A percentile compares a stretch with the other conserved stretches of the same genome.
Evolutionary conservation across 2,888 invertebrate species (phyloP).

Genomic region (Adelphocoris suturalis): DNA sequence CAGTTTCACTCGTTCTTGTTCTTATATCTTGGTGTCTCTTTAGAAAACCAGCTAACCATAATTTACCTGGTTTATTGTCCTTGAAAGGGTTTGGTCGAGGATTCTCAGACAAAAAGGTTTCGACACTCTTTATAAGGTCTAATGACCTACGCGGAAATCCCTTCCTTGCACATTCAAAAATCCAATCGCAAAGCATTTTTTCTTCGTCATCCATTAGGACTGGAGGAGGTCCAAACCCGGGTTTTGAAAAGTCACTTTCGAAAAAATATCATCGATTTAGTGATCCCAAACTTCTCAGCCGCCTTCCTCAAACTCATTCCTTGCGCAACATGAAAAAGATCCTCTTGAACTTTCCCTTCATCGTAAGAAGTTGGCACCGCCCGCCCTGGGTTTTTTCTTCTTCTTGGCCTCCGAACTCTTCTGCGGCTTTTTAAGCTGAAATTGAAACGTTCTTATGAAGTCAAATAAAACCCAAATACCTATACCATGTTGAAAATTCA

Average conservation of each 20-base stretch:
- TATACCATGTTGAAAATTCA: neutral
- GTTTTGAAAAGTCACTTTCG: neutral
- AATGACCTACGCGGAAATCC: conserved; percentile 77
- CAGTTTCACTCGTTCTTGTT: conserved; percentile 6
- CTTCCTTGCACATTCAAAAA: conserved; percentile 76
- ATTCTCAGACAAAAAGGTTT: conserved; percentile 74
- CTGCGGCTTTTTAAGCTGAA: neutral
- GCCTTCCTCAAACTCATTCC: conserved; percentile 35
- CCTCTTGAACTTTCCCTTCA: conserved; percentile 1
- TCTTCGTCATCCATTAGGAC: conserved; percentile 76
- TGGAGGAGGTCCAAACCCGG: conserved; percentile 63
- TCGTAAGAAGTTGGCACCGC: neutral
- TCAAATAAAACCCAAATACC: neutral
- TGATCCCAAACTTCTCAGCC: conserved; percentile 7
- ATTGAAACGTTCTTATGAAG: neutral
- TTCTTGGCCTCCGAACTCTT: conserved; percentile 25
- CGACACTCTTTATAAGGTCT: conserved; percentile 75
- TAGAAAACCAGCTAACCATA: conserved; percentile 26
- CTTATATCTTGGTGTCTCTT: conserved; percentile 23
- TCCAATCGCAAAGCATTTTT: conserved; percentile 77
- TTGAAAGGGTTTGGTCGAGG: conserved; percentile 75
- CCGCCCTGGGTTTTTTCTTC: conserved; percentile 13
- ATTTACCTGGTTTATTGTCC: conserved; percentile 11
- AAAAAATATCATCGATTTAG: conserved; percentile 2
- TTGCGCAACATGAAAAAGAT: neutral